Evolutionary conservation across 2,113 vertebrate genomes (phyloP), one percentile per base, ranked within the genome.

Genomic region (Tychaedon coryphoeus): DNA sequence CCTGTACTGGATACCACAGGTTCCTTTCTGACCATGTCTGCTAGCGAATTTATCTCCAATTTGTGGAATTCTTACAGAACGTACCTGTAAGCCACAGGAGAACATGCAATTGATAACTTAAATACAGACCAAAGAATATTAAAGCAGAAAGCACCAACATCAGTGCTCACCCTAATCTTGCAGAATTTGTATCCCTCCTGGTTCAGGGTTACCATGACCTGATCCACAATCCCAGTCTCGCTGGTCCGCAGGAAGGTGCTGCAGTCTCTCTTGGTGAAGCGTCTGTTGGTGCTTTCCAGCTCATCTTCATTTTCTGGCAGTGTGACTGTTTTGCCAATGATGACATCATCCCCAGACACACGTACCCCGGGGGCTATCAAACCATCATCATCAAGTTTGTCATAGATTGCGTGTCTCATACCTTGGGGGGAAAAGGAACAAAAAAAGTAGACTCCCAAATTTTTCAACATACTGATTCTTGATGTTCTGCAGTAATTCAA

Each of bases 111-210:
- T 34, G 38, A 24, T 92, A 69, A 91, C 18, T 74, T 23, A 62
- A 58, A 64, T 5, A 11, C 14, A 57, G 34, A 64, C 19, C 24
- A 78, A 62, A 70, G 58, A 12, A 1, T 0, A 36, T 13, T n/a
- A 43, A 9, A 58, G 42, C 10, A 71, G 34, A 71, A 88, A 74
- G 57, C 29, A 36, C 1, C 2, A 3, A 69, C 0, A 0, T 29
- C 12, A 43, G n/a, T n/a, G 86, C 99, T 98, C 90, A 99, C 99
- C 98, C 99, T 97, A 77, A 99, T 99, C 97, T 99, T 99, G 97
- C 99, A 99, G 98, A 99, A 99, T 92, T 99, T 99, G 97, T 99
- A 99, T 33, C 99, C 99, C 96, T 99, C 99, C 97, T 99, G 99
- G 97, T 99, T 99, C 53, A 99, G 98, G 2, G 99, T 99, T 40